Percentiles rank a stretch among this genome's conserved stretches.
phyloP scores from a whole-genome alignment of 2,113 vertebrate species.

The Fregata magnificens region DNA sequence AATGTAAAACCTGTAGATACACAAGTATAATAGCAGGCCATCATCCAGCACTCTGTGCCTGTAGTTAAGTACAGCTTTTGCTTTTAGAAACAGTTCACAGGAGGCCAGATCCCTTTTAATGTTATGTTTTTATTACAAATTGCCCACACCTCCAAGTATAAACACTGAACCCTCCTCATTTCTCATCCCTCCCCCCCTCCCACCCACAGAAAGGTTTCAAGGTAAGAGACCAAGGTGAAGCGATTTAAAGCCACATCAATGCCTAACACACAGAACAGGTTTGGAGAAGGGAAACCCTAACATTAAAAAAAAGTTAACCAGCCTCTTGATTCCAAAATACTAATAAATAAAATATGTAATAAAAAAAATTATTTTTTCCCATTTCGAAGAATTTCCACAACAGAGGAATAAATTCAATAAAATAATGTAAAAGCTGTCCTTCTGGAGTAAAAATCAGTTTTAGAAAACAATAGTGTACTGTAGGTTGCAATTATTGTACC shows the following conservation, averaged over 20 bases:
- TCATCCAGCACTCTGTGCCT: neutral
- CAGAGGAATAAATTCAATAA: slow-evolving; percentile 27
- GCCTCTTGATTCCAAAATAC: neutral
- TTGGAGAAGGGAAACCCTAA: neutral
- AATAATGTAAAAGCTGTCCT: slow-evolving; percentile 7
- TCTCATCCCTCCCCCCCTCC: neutral
- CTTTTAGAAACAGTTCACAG: slow-evolving; percentile 37
- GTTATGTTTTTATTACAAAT: slow-evolving; percentile 55
- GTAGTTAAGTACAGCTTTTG: neutral
- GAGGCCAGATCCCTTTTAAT: slow-evolving; percentile 48
- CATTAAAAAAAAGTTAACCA: neutral
- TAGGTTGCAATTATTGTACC: neutral
- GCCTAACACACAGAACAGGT: slow-evolving; percentile 4
- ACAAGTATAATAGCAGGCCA: neutral
- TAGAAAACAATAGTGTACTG: neutral
- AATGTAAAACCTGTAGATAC: neutral
- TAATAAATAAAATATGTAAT: slow-evolving; percentile 42
- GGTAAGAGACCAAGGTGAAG: neutral
- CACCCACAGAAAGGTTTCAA: neutral
- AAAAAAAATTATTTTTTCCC: neutral
- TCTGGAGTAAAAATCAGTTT: slow-evolving; percentile 43
- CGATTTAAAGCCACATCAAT: slow-evolving; percentile 18
- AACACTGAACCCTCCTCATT: neutral
- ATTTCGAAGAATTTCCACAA: slow-evolving; percentile 20
- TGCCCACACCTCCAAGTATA: slow-evolving; percentile 29